These are phyloP conservation scores for Coenonympha arcania DNA, from an alignment of 2,888 invertebrate genomes.

Conservation along the genomic window DNA sequence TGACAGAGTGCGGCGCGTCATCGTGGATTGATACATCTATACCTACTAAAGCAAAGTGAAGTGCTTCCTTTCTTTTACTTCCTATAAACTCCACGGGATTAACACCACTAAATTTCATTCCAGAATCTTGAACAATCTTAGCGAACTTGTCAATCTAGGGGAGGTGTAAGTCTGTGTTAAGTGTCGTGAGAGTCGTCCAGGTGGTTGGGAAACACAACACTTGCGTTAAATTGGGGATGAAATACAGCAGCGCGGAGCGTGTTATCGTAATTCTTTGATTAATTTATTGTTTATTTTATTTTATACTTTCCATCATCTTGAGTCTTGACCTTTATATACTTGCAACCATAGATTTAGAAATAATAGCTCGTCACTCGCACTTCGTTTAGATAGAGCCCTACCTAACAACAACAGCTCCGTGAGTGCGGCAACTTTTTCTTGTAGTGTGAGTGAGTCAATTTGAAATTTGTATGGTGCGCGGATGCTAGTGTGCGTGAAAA, in stretches of 20 bases:
- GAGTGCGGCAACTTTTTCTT: too few species aligned
- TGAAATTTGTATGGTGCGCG: too few species aligned
- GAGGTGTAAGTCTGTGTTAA: slow-evolving; percentile 32
- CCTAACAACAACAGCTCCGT: too few species aligned
- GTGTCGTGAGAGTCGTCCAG: slow-evolving; percentile 42
- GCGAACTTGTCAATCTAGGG: slow-evolving; percentile 18
- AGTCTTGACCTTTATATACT: not conserved
- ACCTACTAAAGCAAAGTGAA: too few species aligned
- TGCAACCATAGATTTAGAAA: too few species aligned
- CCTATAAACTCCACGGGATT: not conserved
- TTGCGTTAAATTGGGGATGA: slow-evolving; percentile 33
- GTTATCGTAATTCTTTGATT: slow-evolving; percentile 9
- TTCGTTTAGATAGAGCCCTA: too few species aligned
- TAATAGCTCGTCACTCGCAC: too few species aligned
- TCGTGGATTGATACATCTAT: too few species aligned
- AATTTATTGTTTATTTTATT: slow-evolving; percentile 11
- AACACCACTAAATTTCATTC: slow-evolving; percentile 5
- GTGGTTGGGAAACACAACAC: slow-evolving; percentile 28
- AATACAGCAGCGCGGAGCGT: slow-evolving; percentile 18
- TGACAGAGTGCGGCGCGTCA: too few species aligned
- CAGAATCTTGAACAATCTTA: slow-evolving; percentile 3
- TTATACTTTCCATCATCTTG: not conserved
- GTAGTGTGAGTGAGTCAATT: too few species aligned
- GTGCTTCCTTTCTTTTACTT: not conserved
- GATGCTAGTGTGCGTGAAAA: too few species aligned